Conservation (phyloP, 2,113 vertebrate genomes). For the Orientallactaga bullata region DNA sequence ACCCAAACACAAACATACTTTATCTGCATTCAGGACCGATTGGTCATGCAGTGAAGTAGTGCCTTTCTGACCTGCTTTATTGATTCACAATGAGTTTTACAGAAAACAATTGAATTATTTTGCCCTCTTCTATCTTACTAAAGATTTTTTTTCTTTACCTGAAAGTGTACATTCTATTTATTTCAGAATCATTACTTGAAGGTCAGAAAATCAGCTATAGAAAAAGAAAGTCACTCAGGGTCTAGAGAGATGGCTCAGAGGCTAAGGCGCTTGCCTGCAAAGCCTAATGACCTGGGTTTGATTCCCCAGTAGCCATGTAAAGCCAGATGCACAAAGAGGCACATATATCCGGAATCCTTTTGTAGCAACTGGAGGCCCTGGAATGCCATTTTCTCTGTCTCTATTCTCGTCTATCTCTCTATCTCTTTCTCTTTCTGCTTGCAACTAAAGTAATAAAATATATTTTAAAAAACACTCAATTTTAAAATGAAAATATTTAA, state of each 20-base stretch:
- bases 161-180: slow-evolving; percentile 43
- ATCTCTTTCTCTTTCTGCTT: too few species aligned
- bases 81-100: slow-evolving; percentile 63
- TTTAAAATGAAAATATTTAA: slow-evolving; percentile 22
- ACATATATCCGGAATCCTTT: too few species aligned
- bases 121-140: not conserved
- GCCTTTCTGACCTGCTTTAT: slow-evolving; percentile 59
- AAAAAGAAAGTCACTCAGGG: not conserved
- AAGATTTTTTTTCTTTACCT: slow-evolving; percentile 2
- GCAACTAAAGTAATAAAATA: too few species aligned
- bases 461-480: not conserved
- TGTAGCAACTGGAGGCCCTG: too few species aligned
- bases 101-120: slow-evolving; percentile 56
- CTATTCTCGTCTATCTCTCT: too few species aligned
- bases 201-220: not conserved
- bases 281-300: too few species aligned
- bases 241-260: too few species aligned
- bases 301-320: too few species aligned
- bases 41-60: slow-evolving; percentile 10
- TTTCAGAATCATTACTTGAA: slow-evolving; percentile 36
- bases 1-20: slow-evolving; percentile 75
- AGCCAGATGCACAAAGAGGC: too few species aligned
- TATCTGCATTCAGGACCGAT: slow-evolving; percentile 81
- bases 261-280: too few species aligned
- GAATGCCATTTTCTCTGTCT: too few species aligned